Evolutionary conservation across 2,113 vertebrate species (phyloP).

Genomic region (Oncorhynchus keta): DNA sequence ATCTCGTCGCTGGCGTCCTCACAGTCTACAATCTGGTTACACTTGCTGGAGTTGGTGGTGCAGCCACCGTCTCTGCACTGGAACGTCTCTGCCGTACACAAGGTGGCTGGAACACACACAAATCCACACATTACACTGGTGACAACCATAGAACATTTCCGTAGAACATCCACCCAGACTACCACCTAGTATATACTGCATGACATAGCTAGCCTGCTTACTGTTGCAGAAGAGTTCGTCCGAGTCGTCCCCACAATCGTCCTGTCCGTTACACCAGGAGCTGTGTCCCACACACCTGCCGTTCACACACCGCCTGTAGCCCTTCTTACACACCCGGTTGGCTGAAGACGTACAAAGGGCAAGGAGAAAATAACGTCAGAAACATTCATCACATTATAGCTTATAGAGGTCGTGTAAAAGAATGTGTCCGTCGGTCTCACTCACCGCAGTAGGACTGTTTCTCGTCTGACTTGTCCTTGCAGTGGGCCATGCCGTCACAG

Average conservation of each 20-base stretch:
- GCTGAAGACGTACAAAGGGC: conserved; percentile 64
- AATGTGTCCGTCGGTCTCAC: conserved; percentile 32
- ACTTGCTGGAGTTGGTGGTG: conserved; percentile 90
- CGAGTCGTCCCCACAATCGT: conserved; percentile 91
- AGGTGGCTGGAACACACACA: conserved; percentile 77
- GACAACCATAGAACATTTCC: not conserved
- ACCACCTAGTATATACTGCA: not conserved
- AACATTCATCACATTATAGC: not conserved
- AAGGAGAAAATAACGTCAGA: not conserved
- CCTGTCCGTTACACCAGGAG: conserved; percentile 87
- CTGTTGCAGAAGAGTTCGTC: conserved; percentile 94
- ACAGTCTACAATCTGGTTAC: conserved; percentile 93
- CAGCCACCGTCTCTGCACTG: conserved; percentile 88
- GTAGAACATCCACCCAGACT: conserved; percentile 3
- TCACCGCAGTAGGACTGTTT: conserved; percentile 96
- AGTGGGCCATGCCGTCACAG: conserved; percentile 87
- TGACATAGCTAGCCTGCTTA: conserved; percentile 67
- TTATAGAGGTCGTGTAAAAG: not conserved
- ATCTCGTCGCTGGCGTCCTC: conserved; percentile 92
- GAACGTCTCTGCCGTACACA: conserved; percentile 83
- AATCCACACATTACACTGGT: conserved; percentile 1
- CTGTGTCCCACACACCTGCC: conserved; percentile 84
- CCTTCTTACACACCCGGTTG: conserved; percentile 90
- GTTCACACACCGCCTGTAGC: conserved; percentile 88
- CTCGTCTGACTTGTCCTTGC: conserved; percentile 98